Conservation (phyloP, 2,888 invertebrate genomes). For the Eilema sororculum region DNA sequence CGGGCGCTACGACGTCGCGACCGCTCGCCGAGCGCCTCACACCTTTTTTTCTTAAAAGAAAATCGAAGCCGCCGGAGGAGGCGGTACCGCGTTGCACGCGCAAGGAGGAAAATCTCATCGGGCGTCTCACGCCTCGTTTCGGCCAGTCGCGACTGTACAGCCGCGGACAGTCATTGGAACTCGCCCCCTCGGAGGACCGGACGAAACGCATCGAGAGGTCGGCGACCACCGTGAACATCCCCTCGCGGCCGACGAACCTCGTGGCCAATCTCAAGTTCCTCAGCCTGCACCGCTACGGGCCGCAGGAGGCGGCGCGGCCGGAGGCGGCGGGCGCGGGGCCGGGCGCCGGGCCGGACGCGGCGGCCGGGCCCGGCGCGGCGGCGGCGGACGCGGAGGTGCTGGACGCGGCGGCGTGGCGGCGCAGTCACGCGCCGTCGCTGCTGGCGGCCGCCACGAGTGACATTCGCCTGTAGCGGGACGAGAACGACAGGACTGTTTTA, state of each 20-base stretch:
- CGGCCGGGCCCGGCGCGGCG: constrained; percentile 47
- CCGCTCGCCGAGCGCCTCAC: constrained; percentile 79
- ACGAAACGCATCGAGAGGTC: constrained; percentile 77
- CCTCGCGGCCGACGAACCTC: constrained; percentile 74
- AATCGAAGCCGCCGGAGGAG: constrained; percentile 73
- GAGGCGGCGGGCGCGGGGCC: constrained; percentile 18
- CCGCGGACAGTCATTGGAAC: constrained; percentile 80
- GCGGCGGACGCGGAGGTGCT: constrained; percentile 22
- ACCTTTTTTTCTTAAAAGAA: constrained; percentile 82
- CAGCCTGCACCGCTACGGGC: constrained; percentile 81
- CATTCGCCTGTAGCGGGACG: constrained; percentile 68
- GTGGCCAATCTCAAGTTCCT: constrained; percentile 80
- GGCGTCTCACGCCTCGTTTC: constrained; percentile 80
- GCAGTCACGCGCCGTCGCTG: constrained; percentile 56
- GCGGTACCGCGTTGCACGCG: constrained; percentile 56
- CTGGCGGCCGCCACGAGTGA: constrained; percentile 72
- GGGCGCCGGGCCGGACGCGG: constrained; percentile 31
- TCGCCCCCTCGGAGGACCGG: constrained; percentile 63
- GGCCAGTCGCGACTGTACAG: constrained; percentile 78
- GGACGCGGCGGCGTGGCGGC: constrained; percentile 49
- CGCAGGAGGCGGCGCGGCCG: constrained; percentile 61
- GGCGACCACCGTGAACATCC: constrained; percentile 76
- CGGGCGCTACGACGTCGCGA: constrained; percentile 67
- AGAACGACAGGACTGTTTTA: constrained; percentile 42
- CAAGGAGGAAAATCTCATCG: constrained; percentile 79